These are phyloP conservation scores for Labia minor DNA, from an alignment of 2,888 invertebrate species.

Conservation along the genomic window DNA sequence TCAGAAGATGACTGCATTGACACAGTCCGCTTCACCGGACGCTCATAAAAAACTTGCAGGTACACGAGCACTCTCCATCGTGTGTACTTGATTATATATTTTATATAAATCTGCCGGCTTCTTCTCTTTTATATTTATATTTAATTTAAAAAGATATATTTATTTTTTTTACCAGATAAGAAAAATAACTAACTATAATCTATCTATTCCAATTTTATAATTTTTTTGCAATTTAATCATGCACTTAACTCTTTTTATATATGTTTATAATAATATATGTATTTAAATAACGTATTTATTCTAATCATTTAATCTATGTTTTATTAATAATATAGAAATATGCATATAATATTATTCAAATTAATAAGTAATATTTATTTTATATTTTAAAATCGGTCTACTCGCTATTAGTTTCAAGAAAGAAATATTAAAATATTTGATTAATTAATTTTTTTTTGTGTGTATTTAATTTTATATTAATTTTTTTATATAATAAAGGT, in stretches of 20 bases:
- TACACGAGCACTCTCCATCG: conserved; percentile 33
- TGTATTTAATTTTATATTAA: too few relatives aligned
- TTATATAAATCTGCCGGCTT: conserved; percentile 3
- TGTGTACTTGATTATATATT: too few relatives aligned
- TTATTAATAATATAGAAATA: not conserved
- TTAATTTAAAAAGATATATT: too few relatives aligned
- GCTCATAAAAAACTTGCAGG: conserved; percentile 82
- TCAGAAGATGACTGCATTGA: conserved; percentile 66
- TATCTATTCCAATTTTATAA: not conserved
- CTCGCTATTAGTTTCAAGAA: too few relatives aligned
- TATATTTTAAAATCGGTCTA: too few relatives aligned
- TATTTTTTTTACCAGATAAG: not conserved
- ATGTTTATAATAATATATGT: not conserved
- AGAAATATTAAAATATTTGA: too few relatives aligned
- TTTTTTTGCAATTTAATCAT: not conserved
- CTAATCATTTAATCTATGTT: conserved; percentile 14
- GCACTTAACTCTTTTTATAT: not conserved
- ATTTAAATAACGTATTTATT: not conserved
- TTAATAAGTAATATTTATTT: too few relatives aligned
- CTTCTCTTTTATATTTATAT: not conserved
- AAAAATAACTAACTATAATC: too few relatives aligned
- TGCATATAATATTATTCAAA: too few relatives aligned
- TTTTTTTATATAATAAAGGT: too few relatives aligned
- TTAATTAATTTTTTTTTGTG: too few relatives aligned
- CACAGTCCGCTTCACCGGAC: conserved; percentile 73